These are phyloP conservation scores for Liasis olivaceus DNA, from an alignment of 2,797 vertebrate species.

Conservation along the genomic window DNA sequence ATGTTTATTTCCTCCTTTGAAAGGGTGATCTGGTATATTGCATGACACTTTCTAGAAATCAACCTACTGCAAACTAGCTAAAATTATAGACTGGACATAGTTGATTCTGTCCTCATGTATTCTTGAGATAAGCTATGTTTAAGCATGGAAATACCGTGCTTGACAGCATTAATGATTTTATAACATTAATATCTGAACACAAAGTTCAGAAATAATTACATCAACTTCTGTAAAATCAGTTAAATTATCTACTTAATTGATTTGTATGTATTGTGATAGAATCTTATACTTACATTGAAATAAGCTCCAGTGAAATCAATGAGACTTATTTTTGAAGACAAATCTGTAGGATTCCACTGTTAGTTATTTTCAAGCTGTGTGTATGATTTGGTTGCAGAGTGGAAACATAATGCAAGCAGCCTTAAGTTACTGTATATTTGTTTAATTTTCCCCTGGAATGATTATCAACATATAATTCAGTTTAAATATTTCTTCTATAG, in stretches of 20 bases:
- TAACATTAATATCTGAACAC: no score
- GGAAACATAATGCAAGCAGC: constrained; percentile 42
- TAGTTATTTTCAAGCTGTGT: not conserved
- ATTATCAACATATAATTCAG: constrained; percentile 14
- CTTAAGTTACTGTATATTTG: constrained; percentile 40
- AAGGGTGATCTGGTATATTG: no score
- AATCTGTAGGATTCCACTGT: not conserved
- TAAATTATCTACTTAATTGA: not conserved
- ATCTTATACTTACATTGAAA: no score
- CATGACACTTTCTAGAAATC: no score
- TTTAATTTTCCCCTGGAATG: constrained; percentile 42
- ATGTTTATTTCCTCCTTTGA: not conserved
- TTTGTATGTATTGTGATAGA: not conserved
- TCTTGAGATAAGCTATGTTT: no score
- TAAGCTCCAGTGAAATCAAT: no score
- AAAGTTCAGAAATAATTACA: not conserved
- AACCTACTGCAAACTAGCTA: no score
- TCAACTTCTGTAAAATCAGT: not conserved
- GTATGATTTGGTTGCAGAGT: not conserved
- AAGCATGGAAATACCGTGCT: no score
- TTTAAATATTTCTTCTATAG: not conserved
- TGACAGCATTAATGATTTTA: no score
- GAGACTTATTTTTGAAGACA: not conserved
- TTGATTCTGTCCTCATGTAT: no score
- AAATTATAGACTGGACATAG: no score